Evolutionary conservation across 2,797 vertebrate species (phyloP).

Genomic region (Macropus fuliginosus): DNA sequence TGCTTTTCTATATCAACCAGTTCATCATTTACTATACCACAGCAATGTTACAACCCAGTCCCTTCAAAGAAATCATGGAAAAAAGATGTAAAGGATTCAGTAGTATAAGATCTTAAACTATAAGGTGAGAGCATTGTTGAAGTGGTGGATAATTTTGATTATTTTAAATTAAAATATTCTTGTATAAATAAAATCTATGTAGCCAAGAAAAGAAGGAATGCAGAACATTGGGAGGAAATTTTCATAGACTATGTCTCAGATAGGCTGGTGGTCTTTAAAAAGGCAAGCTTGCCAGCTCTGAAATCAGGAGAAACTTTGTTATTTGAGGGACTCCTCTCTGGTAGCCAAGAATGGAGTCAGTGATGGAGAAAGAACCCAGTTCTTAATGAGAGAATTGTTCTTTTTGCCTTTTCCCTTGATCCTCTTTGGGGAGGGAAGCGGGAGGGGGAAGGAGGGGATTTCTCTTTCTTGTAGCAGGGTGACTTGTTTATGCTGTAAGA

Average conservation of each 20-base stretch:
- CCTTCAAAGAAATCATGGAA: background rate
- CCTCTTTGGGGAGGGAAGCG: background rate
- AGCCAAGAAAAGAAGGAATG: too few relatives aligned
- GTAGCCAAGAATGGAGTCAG: too few relatives aligned
- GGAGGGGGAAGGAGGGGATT: background rate
- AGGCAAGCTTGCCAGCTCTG: background rate
- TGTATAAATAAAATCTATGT: too few relatives aligned
- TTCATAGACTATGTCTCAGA: background rate
- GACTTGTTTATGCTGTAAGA: background rate
- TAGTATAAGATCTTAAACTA: background rate
- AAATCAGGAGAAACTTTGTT: background rate
- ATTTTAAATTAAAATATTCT: too few relatives aligned
- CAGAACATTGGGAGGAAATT: too few relatives aligned
- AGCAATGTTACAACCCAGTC: background rate
- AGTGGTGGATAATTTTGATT: too few relatives aligned
- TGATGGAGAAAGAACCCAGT: background rate
- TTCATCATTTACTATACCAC: background rate
- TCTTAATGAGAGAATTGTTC: background rate
- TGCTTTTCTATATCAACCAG: background rate
- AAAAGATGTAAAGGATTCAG: too few relatives aligned
- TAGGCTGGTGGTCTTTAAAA: background rate
- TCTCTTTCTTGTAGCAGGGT: background rate
- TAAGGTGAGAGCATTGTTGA: too few relatives aligned
- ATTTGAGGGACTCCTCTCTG: too few relatives aligned
- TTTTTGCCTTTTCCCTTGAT: background rate